Evolutionary conservation across 37 sponge, comb jelly and placozoan genomes (phyloP).

Genomic region (Tethya wilhelma): DNA sequence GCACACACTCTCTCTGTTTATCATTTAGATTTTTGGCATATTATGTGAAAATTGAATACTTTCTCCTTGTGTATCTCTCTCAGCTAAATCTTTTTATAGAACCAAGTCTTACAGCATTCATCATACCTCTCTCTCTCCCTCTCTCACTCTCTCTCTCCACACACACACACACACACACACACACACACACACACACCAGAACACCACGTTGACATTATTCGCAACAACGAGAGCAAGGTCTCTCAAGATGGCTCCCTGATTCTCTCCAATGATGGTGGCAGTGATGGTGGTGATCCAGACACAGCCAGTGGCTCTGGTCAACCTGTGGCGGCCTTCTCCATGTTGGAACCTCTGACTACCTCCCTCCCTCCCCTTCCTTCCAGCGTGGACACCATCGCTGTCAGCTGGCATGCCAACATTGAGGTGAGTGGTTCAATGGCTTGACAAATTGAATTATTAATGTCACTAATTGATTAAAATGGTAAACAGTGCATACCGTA

Average conservation of each 20-base stretch:
- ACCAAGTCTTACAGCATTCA: no score
- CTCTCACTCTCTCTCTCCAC: slow-evolving; percentile 5
- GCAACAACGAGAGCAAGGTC: neutral
- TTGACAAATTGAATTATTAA: neutral
- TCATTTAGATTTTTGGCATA: no score
- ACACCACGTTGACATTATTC: slow-evolving; percentile 21
- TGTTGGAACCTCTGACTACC: neutral
- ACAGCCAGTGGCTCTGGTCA: neutral
- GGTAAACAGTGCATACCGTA: no score
- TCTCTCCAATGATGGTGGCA: neutral
- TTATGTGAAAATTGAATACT: no score
- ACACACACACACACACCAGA: neutral
- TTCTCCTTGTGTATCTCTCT: no score
- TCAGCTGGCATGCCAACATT: slow-evolving; percentile 24
- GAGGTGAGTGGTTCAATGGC: slow-evolving; percentile 10
- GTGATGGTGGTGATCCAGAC: neutral
- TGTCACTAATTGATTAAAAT: no score
- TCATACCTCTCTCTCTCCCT: neutral
- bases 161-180: no score
- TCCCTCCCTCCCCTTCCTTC: slow-evolving; percentile 34
- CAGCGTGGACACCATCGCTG: slow-evolving; percentile 1
- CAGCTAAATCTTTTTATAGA: no score
- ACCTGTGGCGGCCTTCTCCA: no score
- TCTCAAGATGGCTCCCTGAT: slow-evolving; percentile 14
- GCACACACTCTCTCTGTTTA: no score